Base-by-base conservation (phyloP, 2,113 vertebrate species). In the Mobula birostris region DNA sequence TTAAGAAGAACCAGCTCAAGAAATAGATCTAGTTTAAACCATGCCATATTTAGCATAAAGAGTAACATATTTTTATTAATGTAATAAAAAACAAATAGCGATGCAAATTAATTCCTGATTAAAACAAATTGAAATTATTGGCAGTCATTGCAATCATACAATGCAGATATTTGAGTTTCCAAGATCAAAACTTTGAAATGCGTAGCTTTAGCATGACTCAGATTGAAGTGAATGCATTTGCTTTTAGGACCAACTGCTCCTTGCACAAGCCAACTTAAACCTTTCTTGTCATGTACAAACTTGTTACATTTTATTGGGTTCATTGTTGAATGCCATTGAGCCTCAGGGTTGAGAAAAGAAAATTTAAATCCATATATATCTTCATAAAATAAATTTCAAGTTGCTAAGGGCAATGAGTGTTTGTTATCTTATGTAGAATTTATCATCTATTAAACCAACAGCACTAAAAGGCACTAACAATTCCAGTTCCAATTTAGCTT, bases 141-240 rank as follows among this genome's bases (percentile, higher is more conserved):
- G 29, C 29, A 66, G 29, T 88, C 27, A 32, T 61, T 80, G 36
- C 78, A 36, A 80, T 56, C 21, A 27, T 29, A 85, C 66, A n/a
- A 19, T 66, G 32, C 58, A 19, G 85, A 66, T 88, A 24, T 29
- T 27, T 66, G 85, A 66, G 29, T 66, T 88, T 63, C 14, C 85
- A 32, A 88, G 56, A 88, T 88, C 85, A 19, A 88, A 85, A 83
- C 61, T 88, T 88, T 88, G n/a, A 17, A 88, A 29, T 6, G 48
- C 21, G 29, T 32, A 88, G 29, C 61, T 87, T 61, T 87, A 87
- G 56, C 24, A 61, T 56, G 24, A 56, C 24, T 87, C 48, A 87
- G 29, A 87, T 15, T 56, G 19, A 15, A 48, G 58, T 58, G 21
- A 85, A 85, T 17, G 40, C 27, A 5, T 63, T 0, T n/a, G 11